Percentiles rank a stretch among this genome's conserved stretches.
Evolutionary conservation across 2,797 vertebrate species (phyloP).

Genomic region (Vireo griseus): DNA sequence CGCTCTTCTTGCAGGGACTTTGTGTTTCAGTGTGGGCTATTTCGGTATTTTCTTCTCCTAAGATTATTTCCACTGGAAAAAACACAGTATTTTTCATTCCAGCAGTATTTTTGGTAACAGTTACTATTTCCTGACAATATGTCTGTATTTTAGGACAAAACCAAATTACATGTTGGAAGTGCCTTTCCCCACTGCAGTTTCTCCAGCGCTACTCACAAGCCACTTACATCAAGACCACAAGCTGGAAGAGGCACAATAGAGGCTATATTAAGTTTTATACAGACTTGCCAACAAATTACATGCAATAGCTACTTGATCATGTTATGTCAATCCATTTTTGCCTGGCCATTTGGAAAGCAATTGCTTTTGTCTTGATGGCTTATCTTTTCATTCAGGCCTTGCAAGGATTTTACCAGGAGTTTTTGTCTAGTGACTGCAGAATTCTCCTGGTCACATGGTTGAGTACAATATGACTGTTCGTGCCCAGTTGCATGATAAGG

Average conservation of each 20-base stretch:
- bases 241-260: conserved; percentile 48
- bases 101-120: conserved; percentile 62
- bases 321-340: not conserved
- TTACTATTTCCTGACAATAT: conserved; percentile 66
- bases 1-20: conserved; percentile 5
- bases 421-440: not conserved
- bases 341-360: not conserved
- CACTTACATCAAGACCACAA: conserved; percentile 23
- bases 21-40: not conserved
- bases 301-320: not conserved
- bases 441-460: not conserved
- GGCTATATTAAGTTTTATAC: conserved; percentile 59
- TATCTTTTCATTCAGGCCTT: not conserved
- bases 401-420: not conserved
- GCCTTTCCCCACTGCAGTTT: conserved; percentile 38
- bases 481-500: not conserved
- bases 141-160: conserved; percentile 58
- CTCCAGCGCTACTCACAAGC: conserved; percentile 26
- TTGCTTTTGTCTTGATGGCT: conserved; percentile 1
- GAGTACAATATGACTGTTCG: not conserved
- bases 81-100: conserved; percentile 40
- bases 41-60: conserved; percentile 3
- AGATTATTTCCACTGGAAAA: conserved; percentile 44
- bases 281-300: conserved; percentile 45
- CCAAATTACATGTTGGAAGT: conserved; percentile 63